phyloP scores from a whole-genome alignment of 2,888 invertebrate species.

The Melieria omissa region DNA sequence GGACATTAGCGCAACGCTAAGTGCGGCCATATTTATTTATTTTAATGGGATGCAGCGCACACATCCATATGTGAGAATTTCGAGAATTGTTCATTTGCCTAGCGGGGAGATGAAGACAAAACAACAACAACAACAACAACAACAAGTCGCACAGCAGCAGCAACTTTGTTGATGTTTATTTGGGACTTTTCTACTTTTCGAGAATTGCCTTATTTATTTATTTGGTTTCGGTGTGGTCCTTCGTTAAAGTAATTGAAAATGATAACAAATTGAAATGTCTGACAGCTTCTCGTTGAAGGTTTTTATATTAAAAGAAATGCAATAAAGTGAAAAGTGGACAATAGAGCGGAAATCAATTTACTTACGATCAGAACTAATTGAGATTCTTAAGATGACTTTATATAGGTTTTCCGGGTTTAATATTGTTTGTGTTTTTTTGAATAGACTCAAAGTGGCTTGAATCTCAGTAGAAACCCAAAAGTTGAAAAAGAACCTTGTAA shows the following conservation, averaged over 20 bases:
- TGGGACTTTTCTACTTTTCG: conserved; percentile 7
- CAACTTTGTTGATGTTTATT: conserved; percentile 15
- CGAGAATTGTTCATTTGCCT: conserved; percentile 1
- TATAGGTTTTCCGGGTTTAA: too few species aligned
- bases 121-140: background rate
- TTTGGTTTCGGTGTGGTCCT: conserved; percentile 17
- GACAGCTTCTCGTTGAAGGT: too few species aligned
- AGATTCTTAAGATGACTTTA: too few species aligned
- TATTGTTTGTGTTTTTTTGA: too few species aligned
- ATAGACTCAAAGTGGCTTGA: too few species aligned
- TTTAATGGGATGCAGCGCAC: background rate
- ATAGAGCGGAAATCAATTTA: too few species aligned
- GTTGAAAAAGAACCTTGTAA: too few species aligned
- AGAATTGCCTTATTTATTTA: conserved; percentile 7
- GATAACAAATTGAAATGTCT: conserved; percentile 16
- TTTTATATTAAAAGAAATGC: too few species aligned
- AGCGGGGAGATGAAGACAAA: background rate
- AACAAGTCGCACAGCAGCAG: background rate
- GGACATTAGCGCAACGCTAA: too few species aligned
- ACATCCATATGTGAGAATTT: background rate
- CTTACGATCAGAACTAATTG: too few species aligned
- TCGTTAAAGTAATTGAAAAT: conserved; percentile 12
- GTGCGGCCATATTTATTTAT: background rate
- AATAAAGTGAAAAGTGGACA: too few species aligned
- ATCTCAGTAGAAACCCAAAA: too few species aligned